phyloP scores from a whole-genome alignment of 2,888 invertebrate genomes.

The Metopia argyrocephala region DNA sequence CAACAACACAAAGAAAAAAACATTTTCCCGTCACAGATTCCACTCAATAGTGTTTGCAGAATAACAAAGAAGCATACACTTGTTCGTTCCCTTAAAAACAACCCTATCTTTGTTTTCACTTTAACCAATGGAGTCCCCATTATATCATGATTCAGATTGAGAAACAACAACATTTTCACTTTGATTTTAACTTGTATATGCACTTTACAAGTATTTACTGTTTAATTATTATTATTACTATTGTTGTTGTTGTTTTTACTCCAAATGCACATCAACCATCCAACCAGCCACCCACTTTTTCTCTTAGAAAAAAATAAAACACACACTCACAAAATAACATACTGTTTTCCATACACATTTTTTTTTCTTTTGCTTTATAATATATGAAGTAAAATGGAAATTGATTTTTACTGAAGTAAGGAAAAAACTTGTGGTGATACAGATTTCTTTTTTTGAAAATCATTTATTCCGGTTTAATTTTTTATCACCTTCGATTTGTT shows the following conservation, averaged over 20 bases:
- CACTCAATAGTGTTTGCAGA: not conserved
- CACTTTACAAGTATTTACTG: slow-evolving; percentile 47
- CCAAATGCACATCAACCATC: not conserved
- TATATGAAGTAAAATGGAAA: slow-evolving; percentile 52
- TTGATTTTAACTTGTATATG: slow-evolving; percentile 42
- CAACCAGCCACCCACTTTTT: slow-evolving; percentile 58
- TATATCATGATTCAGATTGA: not conserved
- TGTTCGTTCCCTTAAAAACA: not conserved
- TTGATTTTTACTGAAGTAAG: slow-evolving; percentile 54
- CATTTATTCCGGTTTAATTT: not conserved
- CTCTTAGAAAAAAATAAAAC: no score
- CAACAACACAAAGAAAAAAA: slow-evolving; percentile 1
- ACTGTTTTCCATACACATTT: not conserved
- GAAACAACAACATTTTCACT: slow-evolving; percentile 5
- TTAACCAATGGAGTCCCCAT: no score
- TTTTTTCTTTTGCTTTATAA: not conserved
- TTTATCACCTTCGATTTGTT: slow-evolving; percentile 74
- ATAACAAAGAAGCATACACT: not conserved
- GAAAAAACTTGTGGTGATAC: slow-evolving; percentile 12
- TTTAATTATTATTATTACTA: slow-evolving; percentile 27
- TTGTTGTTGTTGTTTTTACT: slow-evolving; percentile 46
- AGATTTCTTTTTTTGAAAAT: not conserved
- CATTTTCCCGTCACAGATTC: not conserved
- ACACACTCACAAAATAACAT: not conserved
- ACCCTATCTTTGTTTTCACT: not conserved